Evolutionary conservation across 2,888 invertebrate genomes (phyloP).

Genomic region (Tricholauxania praeusta): DNA sequence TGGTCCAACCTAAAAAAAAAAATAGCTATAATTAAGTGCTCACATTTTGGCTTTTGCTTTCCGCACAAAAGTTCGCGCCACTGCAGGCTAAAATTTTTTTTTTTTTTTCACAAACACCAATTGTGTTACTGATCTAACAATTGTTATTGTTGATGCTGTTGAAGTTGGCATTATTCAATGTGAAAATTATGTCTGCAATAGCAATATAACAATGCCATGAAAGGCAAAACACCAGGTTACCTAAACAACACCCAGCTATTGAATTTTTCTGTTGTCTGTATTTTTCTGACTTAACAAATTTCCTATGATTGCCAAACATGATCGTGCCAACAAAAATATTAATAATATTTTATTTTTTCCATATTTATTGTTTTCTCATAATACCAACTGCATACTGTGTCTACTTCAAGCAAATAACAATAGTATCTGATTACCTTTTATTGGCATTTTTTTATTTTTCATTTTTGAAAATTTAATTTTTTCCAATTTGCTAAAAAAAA

Average conservation of each 20-base stretch:
- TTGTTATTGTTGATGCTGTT: constrained; percentile 5
- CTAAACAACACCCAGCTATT: too few species aligned
- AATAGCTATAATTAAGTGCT: not conserved
- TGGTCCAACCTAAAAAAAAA: not conserved
- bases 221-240: too few species aligned
- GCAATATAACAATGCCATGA: not conserved
- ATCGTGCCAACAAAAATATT: constrained; percentile 34
- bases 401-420: too few species aligned
- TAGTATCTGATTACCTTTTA: too few species aligned
- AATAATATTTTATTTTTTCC: constrained; percentile 33
- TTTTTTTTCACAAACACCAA: not conserved
- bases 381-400: too few species aligned
- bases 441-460: too few species aligned
- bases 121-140: too few species aligned
- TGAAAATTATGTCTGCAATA: not conserved
- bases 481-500: too few species aligned
- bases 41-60: not conserved
- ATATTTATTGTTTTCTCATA: constrained; percentile 24
- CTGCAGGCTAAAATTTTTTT: not conserved
- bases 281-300: constrained; percentile 16
- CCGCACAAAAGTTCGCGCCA: not conserved
- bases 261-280: too few species aligned
- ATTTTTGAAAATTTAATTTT: too few species aligned
- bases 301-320: constrained; percentile 21
- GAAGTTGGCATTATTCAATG: not conserved